Conservation (phyloP, 2,888 invertebrate species). For the Plebejus argus region DNA sequence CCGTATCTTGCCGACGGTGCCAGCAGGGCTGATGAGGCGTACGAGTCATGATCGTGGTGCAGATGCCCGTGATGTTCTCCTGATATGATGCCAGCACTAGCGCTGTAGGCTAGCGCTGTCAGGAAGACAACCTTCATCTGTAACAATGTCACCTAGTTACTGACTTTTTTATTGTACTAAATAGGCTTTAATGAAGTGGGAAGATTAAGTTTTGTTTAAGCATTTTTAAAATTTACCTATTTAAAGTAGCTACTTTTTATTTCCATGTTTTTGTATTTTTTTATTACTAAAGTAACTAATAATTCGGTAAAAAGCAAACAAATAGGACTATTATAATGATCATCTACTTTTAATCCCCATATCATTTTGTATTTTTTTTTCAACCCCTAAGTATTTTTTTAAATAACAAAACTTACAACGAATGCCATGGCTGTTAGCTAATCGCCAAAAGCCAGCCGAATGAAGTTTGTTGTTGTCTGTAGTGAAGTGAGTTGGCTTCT, state of each 20-base stretch:
- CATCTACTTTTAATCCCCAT: too few species aligned
- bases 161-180: not conserved
- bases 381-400: not conserved
- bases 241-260: constrained; percentile 13
- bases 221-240: not conserved
- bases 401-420: constrained; percentile 64
- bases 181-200: not conserved
- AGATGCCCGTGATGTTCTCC: constrained; percentile 44
- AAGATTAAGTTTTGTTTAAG: too few species aligned
- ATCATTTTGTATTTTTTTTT: not conserved
- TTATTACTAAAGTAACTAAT: too few species aligned
- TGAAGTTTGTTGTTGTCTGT: constrained; percentile 67
- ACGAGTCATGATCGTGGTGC: constrained; percentile 57
- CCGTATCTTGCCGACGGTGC: constrained; percentile 70
- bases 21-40: constrained; percentile 58
- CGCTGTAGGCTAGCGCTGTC: constrained; percentile 61
- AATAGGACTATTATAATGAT: too few species aligned
- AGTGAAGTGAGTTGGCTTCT: constrained; percentile 66
- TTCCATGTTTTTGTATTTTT: not conserved
- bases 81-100: constrained; percentile 58
- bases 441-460: constrained; percentile 72
- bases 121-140: constrained; percentile 68
- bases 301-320: too few species aligned
- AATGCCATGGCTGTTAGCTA: constrained; percentile 80
- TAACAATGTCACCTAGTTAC: constrained; percentile 49